phyloP scores from a whole-genome alignment of 2,113 vertebrate species.

The Rhinolophus sinicus region DNA sequence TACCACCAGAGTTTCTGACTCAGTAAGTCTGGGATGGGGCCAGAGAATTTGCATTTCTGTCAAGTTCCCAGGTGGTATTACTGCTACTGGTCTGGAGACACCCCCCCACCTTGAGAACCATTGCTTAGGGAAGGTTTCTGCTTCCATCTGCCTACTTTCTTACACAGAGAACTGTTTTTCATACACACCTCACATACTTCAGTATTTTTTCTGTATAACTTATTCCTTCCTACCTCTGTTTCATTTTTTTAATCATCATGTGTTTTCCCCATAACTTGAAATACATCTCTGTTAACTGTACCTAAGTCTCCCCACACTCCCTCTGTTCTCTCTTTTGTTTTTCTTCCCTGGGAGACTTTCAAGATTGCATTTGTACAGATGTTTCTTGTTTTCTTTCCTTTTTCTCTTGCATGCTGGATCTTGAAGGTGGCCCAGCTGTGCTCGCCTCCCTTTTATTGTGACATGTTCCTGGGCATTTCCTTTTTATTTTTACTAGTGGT shows the following conservation, averaged over 20 bases:
- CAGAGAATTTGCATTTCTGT: neutral
- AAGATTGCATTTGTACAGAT: neutral
- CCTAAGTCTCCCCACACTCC: neutral
- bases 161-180: neutral
- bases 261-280: neutral
- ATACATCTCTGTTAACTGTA: neutral
- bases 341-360: neutral
- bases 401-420: neutral
- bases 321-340: neutral
- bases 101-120: neutral
- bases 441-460: neutral
- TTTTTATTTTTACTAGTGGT: conserved; percentile 31
- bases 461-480: neutral
- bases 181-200: neutral
- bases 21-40: neutral
- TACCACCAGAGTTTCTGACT: neutral
- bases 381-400: neutral
- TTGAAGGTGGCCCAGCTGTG: neutral
- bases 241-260: neutral
- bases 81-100: neutral
- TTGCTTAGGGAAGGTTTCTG: neutral
- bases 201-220: neutral
- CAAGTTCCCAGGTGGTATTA: neutral
- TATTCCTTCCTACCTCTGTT: neutral
- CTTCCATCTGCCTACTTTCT: neutral